Evolutionary conservation across 2,113 vertebrate species (phyloP).

Genomic region (Numenius arquata): DNA sequence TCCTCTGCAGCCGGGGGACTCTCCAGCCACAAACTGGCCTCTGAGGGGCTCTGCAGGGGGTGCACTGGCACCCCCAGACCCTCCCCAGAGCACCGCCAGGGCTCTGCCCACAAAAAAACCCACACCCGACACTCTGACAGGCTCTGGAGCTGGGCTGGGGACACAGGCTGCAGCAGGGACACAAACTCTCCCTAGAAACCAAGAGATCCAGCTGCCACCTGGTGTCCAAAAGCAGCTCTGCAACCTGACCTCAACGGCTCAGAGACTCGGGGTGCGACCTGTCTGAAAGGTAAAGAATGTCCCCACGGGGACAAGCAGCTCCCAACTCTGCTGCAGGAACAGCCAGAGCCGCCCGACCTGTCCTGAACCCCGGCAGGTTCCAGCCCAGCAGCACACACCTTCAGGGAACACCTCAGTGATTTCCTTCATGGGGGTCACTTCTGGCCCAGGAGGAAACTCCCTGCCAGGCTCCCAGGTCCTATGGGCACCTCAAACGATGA

Average conservation of each 20-base stretch:
- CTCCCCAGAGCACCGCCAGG: background rate
- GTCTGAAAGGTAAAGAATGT: background rate
- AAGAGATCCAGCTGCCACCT: constrained; percentile 66
- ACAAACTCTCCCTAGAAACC: background rate
- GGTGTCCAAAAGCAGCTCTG: constrained; percentile 34
- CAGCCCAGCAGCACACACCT: background rate
- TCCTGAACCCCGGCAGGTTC: background rate
- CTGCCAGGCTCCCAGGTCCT: background rate
- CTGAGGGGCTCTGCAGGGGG: background rate
- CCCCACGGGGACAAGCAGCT: too few relatives aligned
- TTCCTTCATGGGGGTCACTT: fast-evolving
- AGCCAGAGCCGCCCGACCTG: fast-evolving
- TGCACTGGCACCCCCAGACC: too few relatives aligned
- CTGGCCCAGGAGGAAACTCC: background rate
- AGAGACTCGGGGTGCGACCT: fast-evolving
- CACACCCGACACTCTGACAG: background rate
- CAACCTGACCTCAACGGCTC: background rate
- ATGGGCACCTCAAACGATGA: fast-evolving
- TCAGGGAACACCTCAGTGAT: fast-evolving
- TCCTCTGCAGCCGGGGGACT: background rate
- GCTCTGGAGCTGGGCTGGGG: background rate
- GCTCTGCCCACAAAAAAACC: background rate
- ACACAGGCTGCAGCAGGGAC: background rate
- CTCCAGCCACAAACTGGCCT: too few relatives aligned
- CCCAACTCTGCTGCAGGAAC: background rate